These are phyloP conservation scores for Amphimallon solstitiale DNA, from an alignment of 2,888 invertebrate species.

Conservation along the genomic window DNA sequence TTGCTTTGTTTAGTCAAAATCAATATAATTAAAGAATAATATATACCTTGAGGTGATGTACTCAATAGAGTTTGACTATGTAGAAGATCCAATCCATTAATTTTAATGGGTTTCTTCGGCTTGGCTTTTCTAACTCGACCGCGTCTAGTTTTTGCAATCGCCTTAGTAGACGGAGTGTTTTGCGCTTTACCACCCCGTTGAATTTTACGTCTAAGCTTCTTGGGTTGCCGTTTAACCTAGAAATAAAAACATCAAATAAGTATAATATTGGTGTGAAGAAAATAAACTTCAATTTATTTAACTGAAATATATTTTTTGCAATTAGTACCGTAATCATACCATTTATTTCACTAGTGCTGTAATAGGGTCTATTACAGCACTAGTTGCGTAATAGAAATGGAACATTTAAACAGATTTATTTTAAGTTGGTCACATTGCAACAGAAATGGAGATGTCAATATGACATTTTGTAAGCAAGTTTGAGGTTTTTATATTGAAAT, in stretches of 20 bases:
- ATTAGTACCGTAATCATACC: too few species aligned
- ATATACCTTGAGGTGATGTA: constrained; percentile 77
- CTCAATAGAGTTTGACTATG: constrained; percentile 91
- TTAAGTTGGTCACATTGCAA: too few species aligned
- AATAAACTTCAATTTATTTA: too few species aligned
- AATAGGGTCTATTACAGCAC: too few species aligned
- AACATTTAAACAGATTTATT: too few species aligned
- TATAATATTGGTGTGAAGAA: too few species aligned
- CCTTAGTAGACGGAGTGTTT: constrained; percentile 47
- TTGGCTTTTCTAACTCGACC: constrained; percentile 72
- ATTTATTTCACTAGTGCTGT: too few species aligned
- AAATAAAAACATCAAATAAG: not conserved
- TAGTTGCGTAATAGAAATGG: too few species aligned
- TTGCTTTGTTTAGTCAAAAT: not conserved
- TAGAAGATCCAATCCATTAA: constrained; percentile 86
- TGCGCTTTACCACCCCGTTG: constrained; percentile 63
- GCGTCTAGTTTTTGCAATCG: constrained; percentile 64
- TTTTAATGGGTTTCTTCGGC: constrained; percentile 76
- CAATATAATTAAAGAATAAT: not conserved
- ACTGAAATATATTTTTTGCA: too few species aligned
- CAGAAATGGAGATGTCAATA: too few species aligned
- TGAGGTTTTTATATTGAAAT: too few species aligned
- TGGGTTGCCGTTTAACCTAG: constrained; percentile 59
- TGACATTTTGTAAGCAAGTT: too few species aligned
- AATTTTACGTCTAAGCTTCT: constrained; percentile 64